Conservation (phyloP, 37 sponge, comb jelly and placozoan genomes). For the Haliclona indistincta region DNA sequence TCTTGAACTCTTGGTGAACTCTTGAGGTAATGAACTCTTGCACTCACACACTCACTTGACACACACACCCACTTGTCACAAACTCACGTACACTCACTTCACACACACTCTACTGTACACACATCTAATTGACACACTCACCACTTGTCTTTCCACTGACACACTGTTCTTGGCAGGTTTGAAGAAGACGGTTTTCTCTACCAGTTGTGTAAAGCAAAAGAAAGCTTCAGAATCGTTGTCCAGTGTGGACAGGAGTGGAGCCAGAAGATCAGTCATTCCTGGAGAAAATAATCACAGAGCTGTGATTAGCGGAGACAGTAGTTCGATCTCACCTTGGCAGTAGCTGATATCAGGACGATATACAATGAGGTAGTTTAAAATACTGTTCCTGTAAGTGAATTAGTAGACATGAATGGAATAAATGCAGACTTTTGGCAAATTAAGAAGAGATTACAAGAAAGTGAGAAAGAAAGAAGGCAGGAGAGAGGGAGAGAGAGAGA, state of each 20-base stretch:
- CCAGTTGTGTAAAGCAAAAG: conserved; percentile 72
- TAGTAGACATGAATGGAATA: conserved; percentile 15
- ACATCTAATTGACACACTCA: conserved; percentile 23
- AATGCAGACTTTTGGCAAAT: not conserved
- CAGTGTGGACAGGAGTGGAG: conserved; percentile 63
- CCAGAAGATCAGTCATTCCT: conserved; percentile 84
- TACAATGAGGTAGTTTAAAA: not conserved
- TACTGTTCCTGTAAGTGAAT: not conserved
- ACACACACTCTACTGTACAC: not conserved
- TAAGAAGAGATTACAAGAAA: conserved; percentile 4
- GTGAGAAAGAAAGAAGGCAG: not conserved
- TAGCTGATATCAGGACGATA: conserved; percentile 32
- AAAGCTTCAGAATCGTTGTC: conserved; percentile 69
- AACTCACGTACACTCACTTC: not conserved
- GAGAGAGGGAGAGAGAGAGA: conserved; percentile 15
- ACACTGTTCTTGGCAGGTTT: conserved; percentile 23
- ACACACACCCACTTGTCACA: no score
- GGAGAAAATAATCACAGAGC: not conserved
- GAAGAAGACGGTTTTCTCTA: conserved; percentile 47
- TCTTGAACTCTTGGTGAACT: no score
- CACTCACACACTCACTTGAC: no score
- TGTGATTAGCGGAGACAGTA: not conserved
- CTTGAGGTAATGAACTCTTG: no score
- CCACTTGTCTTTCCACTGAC: conserved; percentile 55
- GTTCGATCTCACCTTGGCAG: conserved; percentile 35